A percentile compares a stretch with the other conserved stretches of the same genome.
These are phyloP conservation scores for Lampropteryx suffumata DNA, from an alignment of 2,888 invertebrate species.

Conservation along the genomic window DNA sequence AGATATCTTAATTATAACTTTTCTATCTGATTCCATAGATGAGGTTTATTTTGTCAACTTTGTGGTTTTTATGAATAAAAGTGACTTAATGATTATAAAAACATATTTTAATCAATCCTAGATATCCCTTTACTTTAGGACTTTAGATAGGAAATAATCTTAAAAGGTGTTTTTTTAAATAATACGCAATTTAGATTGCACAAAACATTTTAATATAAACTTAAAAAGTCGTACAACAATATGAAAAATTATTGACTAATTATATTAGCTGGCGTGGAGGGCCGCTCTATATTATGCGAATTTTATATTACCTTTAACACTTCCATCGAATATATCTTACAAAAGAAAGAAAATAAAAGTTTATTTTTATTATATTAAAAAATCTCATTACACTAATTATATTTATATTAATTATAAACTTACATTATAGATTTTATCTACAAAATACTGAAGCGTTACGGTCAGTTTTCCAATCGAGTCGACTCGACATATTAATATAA, in stretches of 20 bases:
- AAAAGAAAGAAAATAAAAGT: constrained; percentile 82
- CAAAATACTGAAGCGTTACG: constrained; percentile 79
- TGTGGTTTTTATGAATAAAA: constrained; percentile 78
- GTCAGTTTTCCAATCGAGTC: constrained; percentile 78
- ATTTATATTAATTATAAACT: constrained; percentile 78
- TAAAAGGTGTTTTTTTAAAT: constrained; percentile 33
- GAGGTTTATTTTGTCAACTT: constrained; percentile 76
- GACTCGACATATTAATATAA: constrained; percentile 65
- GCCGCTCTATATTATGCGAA: constrained; percentile 86
- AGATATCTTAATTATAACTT: background rate
- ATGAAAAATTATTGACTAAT: constrained; percentile 93
- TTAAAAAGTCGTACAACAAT: constrained; percentile 93
- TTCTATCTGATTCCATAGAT: constrained; percentile 58
- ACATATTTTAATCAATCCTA: background rate
- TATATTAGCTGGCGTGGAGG: constrained; percentile 87
- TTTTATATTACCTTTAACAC: constrained; percentile 85
- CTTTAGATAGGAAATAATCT: background rate
- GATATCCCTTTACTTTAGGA: no score
- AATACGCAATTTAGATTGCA: constrained; percentile 84
- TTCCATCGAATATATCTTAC: constrained; percentile 83
- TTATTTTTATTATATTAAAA: constrained; percentile 78
- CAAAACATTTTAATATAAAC: constrained; percentile 94
- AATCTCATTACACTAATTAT: constrained; percentile 80
- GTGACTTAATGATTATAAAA: constrained; percentile 67
- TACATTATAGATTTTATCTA: constrained; percentile 82